These are phyloP conservation scores for Meloidogyne floridensis DNA, from an alignment of 1,140 invertebrate species.

Conservation along the genomic window DNA sequence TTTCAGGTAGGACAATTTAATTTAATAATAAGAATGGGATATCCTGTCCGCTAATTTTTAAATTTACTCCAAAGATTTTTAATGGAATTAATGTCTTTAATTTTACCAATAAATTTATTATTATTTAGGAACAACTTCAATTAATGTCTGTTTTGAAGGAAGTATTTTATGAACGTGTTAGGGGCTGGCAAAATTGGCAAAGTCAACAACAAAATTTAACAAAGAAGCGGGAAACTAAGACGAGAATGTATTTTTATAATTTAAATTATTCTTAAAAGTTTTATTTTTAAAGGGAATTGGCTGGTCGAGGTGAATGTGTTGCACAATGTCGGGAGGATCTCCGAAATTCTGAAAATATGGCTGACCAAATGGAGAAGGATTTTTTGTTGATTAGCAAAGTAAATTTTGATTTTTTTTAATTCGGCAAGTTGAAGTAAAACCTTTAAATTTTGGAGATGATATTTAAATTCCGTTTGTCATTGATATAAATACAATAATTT, in stretches of 20 bases:
- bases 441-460: too few relatives aligned
- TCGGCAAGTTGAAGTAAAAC: too few relatives aligned
- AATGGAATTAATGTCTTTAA: too few relatives aligned
- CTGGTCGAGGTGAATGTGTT: constrained; percentile 76
- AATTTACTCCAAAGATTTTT: too few relatives aligned
- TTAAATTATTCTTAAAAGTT: not conserved
- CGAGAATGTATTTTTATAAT: constrained; percentile 72
- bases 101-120: not conserved
- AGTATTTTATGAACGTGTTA: constrained; percentile 93
- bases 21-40: constrained; percentile 69
- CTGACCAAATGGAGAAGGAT: constrained; percentile 85
- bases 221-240: constrained; percentile 90
- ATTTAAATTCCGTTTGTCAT: too few relatives aligned
- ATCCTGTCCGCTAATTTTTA: too few relatives aligned
- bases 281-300: constrained; percentile 72
- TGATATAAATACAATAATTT: too few relatives aligned
- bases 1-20: not conserved
- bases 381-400: constrained; percentile 78
- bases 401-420: constrained; percentile 28
- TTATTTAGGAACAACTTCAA: constrained; percentile 83
- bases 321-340: constrained; percentile 85
- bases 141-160: constrained; percentile 74
- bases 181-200: constrained; percentile 96
- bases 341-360: constrained; percentile 86
- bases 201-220: constrained; percentile 89